Base-by-base conservation (phyloP, 2,113 vertebrate species). In the Otis tarda region DNA sequence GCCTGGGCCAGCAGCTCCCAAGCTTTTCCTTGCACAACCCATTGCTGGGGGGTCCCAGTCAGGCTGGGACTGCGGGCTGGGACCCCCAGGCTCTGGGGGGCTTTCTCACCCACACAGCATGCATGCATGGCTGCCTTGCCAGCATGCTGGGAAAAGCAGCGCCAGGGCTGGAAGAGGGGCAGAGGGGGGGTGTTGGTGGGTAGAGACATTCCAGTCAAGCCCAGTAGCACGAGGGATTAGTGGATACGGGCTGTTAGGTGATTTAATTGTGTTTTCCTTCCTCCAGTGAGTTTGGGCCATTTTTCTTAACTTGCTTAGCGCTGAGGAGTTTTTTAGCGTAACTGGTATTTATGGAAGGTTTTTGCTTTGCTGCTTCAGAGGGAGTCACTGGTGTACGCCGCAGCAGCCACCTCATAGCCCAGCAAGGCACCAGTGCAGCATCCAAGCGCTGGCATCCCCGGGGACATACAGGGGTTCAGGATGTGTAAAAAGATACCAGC, bases 251-350 rank as follows among this genome's bases (percentile, higher is more conserved):
- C 76, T 86, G 31, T 63, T 94, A 59, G 63, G 28, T 93, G 83
- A 73, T 90, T 86, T 94, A 88, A 94, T 93, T 94, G 83, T 86
- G 39, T 86, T 94, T 95, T 88, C 31, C 28, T 90, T 89, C 71
- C 86, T 94, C 52, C 7, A 14, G 59, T 74, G 79, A 74, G 17
- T 88, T 89, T 50, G 37, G 2, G 5, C 55, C 59, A 20, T 93
- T 92, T 88, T 80, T 90, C 63, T 80, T 76, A 56, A 87, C 59
- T 88, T 83, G 53, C 35, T 76, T 69, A 92, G 71, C 75, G 30
- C 57, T 30, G 30, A 77, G 63, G 63, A 88, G 45, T 30, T 76
- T 90, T 90, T 90, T 59, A 63, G 47, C 8, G 4, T 83, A 83
- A 80, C 37, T 5, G 2, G 25, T 86, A 77, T 91, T 95, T 86